Evolutionary conservation across 2,888 invertebrate genomes (phyloP), one percentile per base, ranked within the genome.

Genomic region (Octonoba sinensis): DNA sequence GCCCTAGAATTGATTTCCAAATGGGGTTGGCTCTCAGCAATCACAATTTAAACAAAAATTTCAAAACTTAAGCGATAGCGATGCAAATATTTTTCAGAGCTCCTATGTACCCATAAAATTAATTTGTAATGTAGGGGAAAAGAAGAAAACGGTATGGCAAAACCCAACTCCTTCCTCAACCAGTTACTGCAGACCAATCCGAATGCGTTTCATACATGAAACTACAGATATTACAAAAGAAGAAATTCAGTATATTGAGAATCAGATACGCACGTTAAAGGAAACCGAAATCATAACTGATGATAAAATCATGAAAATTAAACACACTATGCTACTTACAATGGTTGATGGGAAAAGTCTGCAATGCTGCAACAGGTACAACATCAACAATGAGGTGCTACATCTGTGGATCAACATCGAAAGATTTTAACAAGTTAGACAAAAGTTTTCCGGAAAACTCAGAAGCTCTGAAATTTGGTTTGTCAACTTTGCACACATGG

Each of bases 301-400:
- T n/a, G 24, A 18, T 47, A 18, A 18, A 47, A 44, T 11, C 16
- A 12, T 59, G 12, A 22, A 8, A 11, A 22, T 71, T 13, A 60
- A 59, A 47, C 71, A 71, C 24, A 46, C 22, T 13, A 20, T 71
- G 60, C 20, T 60, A 8, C 49, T 71, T 15, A 71, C 71, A 16
- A 71, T 71, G 71, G 49, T 71, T 47, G 79, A 77, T 60, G 77
- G 51, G 1, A 36, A 77, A 77, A 18, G 56, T 77, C 0, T 70
- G 70, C 44, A 69, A 71, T 44, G 77, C 71, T 13, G 64, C 71
- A 36, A 69, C 71, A 15, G 20, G 56, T 0, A 70, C 64, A 20
- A 70, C 62, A 4, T 78, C 71, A 0, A 67, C 78, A 24, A 56
- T 71, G 71, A 60, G 56, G 15, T 78, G 78, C n/a, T 71, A 71